Percentiles rank a stretch among this genome's conserved stretches.
Evolutionary conservation across 2,888 invertebrate genomes (phyloP).

Genomic region (Gasteruption jaculator): DNA sequence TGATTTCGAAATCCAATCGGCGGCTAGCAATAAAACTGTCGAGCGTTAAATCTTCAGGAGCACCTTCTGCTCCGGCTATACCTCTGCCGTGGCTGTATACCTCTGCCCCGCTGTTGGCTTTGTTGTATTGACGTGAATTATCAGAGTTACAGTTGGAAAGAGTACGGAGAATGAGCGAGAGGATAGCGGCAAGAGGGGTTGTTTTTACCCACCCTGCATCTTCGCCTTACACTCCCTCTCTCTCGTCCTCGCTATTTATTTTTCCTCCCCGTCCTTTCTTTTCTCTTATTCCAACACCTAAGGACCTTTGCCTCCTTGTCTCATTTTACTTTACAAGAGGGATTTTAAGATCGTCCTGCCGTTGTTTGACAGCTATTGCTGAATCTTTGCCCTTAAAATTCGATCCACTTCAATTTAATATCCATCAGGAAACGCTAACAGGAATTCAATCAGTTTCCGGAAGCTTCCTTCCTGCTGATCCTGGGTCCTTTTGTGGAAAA

Average conservation of each 20-base stretch:
- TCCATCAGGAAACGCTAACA: no score
- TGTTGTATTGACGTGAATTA: slow-evolving; percentile 39
- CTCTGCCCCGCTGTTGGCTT: no score
- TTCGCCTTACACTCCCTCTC: not conserved
- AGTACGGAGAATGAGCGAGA: slow-evolving; percentile 5
- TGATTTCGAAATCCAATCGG: slow-evolving; percentile 34
- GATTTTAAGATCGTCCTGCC: slow-evolving; percentile 50
- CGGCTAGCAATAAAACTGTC: slow-evolving; percentile 35
- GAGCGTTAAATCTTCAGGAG: slow-evolving; percentile 27
- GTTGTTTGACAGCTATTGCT: slow-evolving; percentile 51
- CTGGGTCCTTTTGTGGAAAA: no score
- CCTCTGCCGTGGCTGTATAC: slow-evolving; percentile 19
- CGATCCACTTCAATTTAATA: no score
- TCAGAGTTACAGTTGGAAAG: slow-evolving; percentile 31
- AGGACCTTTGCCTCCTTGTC: no score
- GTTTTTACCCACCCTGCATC: slow-evolving; percentile 12
- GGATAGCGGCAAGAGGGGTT: not conserved
- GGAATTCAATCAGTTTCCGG: no score
- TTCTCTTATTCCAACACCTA: slow-evolving; percentile 7
- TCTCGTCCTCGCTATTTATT: not conserved
- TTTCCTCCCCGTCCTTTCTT: slow-evolving; percentile 3
- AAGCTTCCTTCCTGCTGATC: no score
- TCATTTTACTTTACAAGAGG: slow-evolving; percentile 50
- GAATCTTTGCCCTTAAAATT: no score
- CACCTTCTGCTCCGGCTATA: slow-evolving; percentile 11